These are phyloP conservation scores for Gibbula magus DNA, from an alignment of 2,888 invertebrate species.

Conservation along the genomic window DNA sequence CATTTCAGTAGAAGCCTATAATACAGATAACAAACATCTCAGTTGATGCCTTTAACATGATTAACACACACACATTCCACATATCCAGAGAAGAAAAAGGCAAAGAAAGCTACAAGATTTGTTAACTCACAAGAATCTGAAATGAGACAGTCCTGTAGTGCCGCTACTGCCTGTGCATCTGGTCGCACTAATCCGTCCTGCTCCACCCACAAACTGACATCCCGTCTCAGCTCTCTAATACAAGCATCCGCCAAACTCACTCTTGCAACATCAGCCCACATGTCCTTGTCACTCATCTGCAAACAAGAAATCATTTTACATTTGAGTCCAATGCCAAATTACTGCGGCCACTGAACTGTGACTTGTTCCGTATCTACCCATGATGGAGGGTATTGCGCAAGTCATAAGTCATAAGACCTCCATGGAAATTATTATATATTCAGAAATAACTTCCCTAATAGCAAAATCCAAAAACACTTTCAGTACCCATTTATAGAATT, in stretches of 20 bases:
- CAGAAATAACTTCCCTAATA: too few species aligned
- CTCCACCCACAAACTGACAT: conserved; percentile 37
- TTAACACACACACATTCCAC: not conserved
- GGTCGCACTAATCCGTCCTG: conserved; percentile 27
- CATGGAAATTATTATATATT: too few species aligned
- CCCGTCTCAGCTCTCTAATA: conserved; percentile 31
- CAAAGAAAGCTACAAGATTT: too few species aligned
- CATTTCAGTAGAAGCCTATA: not conserved
- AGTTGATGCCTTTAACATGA: not conserved
- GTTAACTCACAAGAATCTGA: too few species aligned
- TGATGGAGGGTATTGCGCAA: too few species aligned
- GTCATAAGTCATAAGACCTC: too few species aligned
- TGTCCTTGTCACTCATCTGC: conserved; percentile 45
- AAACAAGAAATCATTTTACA: not conserved
- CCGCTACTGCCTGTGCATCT: conserved; percentile 30
- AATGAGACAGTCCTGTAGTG: not conserved
- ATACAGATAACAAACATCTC: not conserved
- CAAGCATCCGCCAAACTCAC: conserved; percentile 47
- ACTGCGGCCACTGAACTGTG: too few species aligned
- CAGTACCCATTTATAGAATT: too few species aligned
- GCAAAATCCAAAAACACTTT: too few species aligned
- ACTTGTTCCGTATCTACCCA: too few species aligned
- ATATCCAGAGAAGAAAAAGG: conserved; percentile 33
- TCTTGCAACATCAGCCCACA: conserved; percentile 37
- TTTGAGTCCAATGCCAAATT: not conserved